Evolutionary conservation across 2,888 invertebrate species (phyloP).

Genomic region (Eupeodes latifasciatus): DNA sequence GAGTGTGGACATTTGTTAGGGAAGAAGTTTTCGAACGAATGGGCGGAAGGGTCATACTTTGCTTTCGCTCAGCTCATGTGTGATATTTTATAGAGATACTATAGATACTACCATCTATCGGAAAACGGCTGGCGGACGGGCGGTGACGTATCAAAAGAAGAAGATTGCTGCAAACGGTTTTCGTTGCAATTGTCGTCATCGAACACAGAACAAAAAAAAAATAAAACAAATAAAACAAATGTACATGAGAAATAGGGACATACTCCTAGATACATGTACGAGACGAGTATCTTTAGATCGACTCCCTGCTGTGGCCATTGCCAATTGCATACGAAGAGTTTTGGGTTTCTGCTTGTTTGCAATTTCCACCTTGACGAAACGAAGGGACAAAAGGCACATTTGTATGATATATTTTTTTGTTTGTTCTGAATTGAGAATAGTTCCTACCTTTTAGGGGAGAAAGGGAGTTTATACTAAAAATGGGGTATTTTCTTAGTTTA

Average conservation of each 20-base stretch:
- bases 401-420: not conserved
- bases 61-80: slow-evolving; percentile 23
- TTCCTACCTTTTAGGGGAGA: slow-evolving; percentile 18
- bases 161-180: slow-evolving; percentile 42
- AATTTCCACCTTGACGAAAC: slow-evolving; percentile 3
- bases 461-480: not conserved
- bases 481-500: too few relatives aligned
- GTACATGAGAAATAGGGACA: slow-evolving; percentile 31
- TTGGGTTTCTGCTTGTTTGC: slow-evolving; percentile 12
- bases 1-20: too few relatives aligned
- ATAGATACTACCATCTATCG: not conserved
- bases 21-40: slow-evolving; percentile 6
- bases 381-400: slow-evolving; percentile 31
- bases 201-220: slow-evolving; percentile 17
- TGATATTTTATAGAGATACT: slow-evolving; percentile 40
- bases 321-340: slow-evolving; percentile 62
- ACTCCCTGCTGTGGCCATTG: slow-evolving; percentile 50
- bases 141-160: slow-evolving; percentile 33
- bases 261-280: too few relatives aligned
- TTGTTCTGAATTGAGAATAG: not conserved
- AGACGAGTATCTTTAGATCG: slow-evolving; percentile 7
- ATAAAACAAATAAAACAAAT: not conserved
- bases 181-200: slow-evolving; percentile 61
- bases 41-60: slow-evolving; percentile 26
- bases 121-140: not conserved